Evolutionary conservation across 1,140 invertebrate species (phyloP).

Genomic region (Drosophila azteca): DNA sequence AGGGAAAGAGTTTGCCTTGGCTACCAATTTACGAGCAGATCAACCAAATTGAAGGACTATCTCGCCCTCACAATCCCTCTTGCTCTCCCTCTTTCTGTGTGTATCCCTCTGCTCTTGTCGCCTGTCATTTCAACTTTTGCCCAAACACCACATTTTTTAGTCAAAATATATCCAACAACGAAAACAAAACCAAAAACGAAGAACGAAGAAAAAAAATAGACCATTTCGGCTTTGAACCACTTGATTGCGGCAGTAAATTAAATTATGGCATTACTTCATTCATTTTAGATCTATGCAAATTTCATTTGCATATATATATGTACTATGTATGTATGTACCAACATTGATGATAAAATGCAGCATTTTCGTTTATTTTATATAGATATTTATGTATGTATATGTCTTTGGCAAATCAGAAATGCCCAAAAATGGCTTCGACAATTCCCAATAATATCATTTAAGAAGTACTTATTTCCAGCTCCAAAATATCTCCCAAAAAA

Average conservation of each 20-base stretch:
- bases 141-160: conserved; percentile 46
- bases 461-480: too few species aligned
- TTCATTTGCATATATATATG: conserved; percentile 6
- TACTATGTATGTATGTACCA: too few species aligned
- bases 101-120: conserved; percentile 32
- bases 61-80: conserved; percentile 11
- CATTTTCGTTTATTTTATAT: too few species aligned
- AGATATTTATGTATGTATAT: too few species aligned
- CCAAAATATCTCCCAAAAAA: too few species aligned
- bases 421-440: too few species aligned
- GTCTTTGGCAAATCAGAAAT: too few species aligned
- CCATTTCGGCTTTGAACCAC: conserved; percentile 62
- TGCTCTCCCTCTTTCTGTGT: conserved; percentile 17
- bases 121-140: conserved; percentile 54
- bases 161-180: conserved; percentile 6
- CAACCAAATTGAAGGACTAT: conserved; percentile 65
- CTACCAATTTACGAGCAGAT: conserved; percentile 57
- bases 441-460: too few species aligned
- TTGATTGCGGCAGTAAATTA: conserved; percentile 78
- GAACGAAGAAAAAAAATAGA: conserved; percentile 21
- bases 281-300: conserved; percentile 52
- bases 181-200: too few species aligned
- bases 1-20: conserved; percentile 56
- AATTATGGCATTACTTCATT: conserved; percentile 72
- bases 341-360: not conserved